Conservation (phyloP, 2,113 vertebrate species). For the Amazona vittata region DNA sequence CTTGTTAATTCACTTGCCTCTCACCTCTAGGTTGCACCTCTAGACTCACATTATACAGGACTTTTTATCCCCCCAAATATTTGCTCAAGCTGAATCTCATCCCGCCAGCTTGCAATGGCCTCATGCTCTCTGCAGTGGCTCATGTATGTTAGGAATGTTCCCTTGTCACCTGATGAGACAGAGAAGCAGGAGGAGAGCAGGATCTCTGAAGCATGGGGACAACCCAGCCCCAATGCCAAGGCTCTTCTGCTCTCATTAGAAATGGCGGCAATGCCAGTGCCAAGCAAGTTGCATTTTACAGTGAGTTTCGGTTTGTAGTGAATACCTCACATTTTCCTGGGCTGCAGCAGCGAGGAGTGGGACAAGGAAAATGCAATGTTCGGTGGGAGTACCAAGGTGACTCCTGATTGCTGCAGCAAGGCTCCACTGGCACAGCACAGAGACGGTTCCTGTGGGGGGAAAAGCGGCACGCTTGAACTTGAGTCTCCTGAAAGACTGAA, state of each 20-base stretch:
- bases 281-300: background rate
- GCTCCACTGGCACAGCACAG: accelerated
- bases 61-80: background rate
- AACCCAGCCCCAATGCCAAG: background rate
- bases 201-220: background rate
- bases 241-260: background rate
- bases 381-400: constrained; percentile 7
- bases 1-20: background rate
- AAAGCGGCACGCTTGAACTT: background rate
- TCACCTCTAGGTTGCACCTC: background rate
- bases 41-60: background rate
- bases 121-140: background rate
- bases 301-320: accelerated
- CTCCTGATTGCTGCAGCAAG: accelerated
- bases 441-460: background rate
- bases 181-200: background rate
- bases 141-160: background rate
- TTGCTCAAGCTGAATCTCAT: background rate
- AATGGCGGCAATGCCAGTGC: background rate
- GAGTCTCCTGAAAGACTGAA: background rate
- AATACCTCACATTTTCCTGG: background rate
- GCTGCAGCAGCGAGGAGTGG: background rate
- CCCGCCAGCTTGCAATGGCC: background rate
- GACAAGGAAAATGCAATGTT: background rate
- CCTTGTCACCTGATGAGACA: background rate